These are phyloP conservation scores for Astropecten irregularis DNA, from an alignment of 53 echinoderm and acorn worm species.

Conservation along the genomic window DNA sequence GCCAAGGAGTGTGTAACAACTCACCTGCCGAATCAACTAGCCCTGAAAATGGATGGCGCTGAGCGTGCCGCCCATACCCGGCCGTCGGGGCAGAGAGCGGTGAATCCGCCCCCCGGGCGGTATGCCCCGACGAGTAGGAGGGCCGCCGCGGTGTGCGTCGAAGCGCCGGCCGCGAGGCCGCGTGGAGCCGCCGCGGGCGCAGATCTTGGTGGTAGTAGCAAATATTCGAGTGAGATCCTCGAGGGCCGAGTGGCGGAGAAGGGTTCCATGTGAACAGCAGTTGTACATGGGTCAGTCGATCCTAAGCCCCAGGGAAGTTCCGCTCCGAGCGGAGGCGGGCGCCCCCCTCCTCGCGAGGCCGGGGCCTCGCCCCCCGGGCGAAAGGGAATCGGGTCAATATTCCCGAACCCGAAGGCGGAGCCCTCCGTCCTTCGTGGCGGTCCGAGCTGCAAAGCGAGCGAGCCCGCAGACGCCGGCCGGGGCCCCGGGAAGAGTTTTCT, in stretches of 20 bases:
- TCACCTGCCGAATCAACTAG: constrained; percentile 87
- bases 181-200: constrained; percentile 79
- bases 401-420: constrained; percentile 75
- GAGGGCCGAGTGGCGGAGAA: constrained; percentile 72
- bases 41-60: constrained; percentile 82
- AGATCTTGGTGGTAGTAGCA: constrained; percentile 82
- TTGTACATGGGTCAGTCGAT: too few relatives aligned
- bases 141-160: constrained; percentile 78
- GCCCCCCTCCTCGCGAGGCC: constrained; percentile 54
- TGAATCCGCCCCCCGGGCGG: constrained; percentile 19
- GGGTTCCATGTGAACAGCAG: constrained; percentile 67
- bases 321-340: constrained; percentile 73
- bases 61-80: constrained; percentile 66
- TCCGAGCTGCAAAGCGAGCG: constrained; percentile 74
- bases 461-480: constrained; percentile 81
- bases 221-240: constrained; percentile 70
- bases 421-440: constrained; percentile 32
- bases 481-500: constrained; percentile 90
- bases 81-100: constrained; percentile 60
- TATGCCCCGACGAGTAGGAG: constrained; percentile 78
- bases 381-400: too few relatives aligned
- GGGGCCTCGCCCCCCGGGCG: constrained; percentile 51
- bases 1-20: constrained; percentile 87
- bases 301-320: constrained; percentile 74
- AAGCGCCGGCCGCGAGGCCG: constrained; percentile 74